Evolutionary conservation across 2,113 vertebrate species (phyloP).

Genomic region (Acanthisitta chloris): DNA sequence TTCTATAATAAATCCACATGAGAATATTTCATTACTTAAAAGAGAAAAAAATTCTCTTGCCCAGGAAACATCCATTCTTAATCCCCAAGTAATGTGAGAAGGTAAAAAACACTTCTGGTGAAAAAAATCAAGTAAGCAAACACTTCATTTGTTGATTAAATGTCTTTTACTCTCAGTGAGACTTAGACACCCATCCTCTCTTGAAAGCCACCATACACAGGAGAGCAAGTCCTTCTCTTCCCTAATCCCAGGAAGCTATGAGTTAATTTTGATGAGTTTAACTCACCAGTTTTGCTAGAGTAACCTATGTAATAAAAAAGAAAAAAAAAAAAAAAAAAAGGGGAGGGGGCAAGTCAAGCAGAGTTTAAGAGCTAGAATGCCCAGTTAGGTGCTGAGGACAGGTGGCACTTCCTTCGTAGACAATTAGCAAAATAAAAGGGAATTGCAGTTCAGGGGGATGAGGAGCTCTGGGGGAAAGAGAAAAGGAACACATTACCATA

Average conservation of each 20-base stretch:
- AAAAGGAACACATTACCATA: neutral
- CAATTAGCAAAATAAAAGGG: neutral
- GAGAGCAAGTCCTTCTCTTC: neutral
- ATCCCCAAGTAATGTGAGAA: neutral
- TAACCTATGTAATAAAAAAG: neutral
- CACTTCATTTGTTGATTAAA: neutral
- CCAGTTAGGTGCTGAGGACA: too few relatives aligned
- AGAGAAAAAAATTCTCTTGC: neutral
- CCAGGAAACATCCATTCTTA: neutral
- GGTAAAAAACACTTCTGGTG: neutral
- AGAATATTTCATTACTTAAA: neutral
- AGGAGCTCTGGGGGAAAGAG: neutral
- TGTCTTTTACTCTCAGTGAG: neutral
- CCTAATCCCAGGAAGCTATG: neutral
- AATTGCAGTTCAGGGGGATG: neutral
- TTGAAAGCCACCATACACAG: neutral
- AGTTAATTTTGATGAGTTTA: neutral
- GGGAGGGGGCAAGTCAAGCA: rapidly evolving
- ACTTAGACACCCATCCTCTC: neutral
- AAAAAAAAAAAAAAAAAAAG: neutral
- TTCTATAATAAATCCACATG: neutral
- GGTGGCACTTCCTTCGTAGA: neutral
- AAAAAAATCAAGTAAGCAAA: neutral
- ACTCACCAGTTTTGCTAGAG: neutral
- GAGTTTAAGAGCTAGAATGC: too few relatives aligned